Conservation (phyloP, 2,888 invertebrate species). For the Caenorhabditis sp. region DNA sequence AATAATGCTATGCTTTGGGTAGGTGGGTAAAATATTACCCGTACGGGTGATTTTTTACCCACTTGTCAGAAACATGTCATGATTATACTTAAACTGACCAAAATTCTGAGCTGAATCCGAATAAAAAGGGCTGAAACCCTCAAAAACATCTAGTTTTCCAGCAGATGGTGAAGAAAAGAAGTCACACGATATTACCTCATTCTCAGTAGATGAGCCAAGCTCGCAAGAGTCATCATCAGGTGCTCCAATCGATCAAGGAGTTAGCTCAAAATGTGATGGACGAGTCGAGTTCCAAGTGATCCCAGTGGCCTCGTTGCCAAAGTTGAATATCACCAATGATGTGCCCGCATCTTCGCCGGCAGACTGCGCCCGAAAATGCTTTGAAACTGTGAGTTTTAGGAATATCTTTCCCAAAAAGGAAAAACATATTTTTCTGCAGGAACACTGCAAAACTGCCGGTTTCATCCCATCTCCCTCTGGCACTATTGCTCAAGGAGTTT, state of each 20-base stretch:
- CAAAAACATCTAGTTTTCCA: too few species aligned
- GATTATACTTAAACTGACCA: too few species aligned
- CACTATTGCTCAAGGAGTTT: conserved; percentile 63
- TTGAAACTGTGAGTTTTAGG: conserved; percentile 50
- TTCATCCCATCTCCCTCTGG: conserved; percentile 67
- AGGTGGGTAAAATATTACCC: too few species aligned
- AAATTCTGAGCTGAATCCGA: too few species aligned
- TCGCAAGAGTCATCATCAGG: not conserved
- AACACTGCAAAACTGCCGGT: conserved; percentile 66
- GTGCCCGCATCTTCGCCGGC: conserved; percentile 68
- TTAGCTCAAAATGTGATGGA: conserved; percentile 48
- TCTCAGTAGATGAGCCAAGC: conserved; percentile 31
- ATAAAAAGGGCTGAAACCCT: too few species aligned
- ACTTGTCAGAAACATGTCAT: too few species aligned
- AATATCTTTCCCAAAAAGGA: not conserved
- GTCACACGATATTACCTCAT: conserved; percentile 38
- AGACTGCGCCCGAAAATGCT: conserved; percentile 69
- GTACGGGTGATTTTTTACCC: too few species aligned
- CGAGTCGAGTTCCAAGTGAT: conserved; percentile 68
- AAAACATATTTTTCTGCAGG: conserved; percentile 33
- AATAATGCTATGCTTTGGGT: too few species aligned
- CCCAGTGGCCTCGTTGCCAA: conserved; percentile 62
- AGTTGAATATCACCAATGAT: conserved; percentile 69
- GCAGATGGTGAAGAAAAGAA: conserved; percentile 27
- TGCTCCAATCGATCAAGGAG: conserved; percentile 18